phyloP scores from a whole-genome alignment of 2,797 vertebrate genomes.

The Pempheris klunzingeri region DNA sequence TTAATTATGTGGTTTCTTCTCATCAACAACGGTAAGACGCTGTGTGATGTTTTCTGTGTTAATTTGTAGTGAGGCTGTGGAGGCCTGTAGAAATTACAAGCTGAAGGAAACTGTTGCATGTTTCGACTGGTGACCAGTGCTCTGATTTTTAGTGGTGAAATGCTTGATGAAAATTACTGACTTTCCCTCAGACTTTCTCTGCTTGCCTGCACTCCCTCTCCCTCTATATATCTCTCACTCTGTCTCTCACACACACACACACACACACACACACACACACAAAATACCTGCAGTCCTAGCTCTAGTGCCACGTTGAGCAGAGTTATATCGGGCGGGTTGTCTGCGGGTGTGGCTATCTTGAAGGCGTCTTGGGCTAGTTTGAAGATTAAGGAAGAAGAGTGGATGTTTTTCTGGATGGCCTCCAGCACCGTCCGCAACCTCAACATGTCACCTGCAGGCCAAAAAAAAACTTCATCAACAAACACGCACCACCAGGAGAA shows the following conservation, averaged over 20 bases:
- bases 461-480: not conserved
- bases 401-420: constrained; percentile 98
- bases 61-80: constrained; percentile 62
- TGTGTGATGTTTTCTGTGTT: constrained; percentile 69
- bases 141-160: constrained; percentile 38
- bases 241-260: not conserved
- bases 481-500: not conserved
- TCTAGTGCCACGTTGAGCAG: constrained; percentile 97
- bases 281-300: constrained; percentile 93
- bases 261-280: constrained; percentile 1
- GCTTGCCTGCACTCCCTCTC: too few species aligned
- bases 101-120: constrained; percentile 46
- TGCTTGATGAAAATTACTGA: constrained; percentile 48
- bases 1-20: constrained; percentile 68
- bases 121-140: constrained; percentile 46
- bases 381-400: constrained; percentile 98
- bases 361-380: constrained; percentile 98
- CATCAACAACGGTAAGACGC: constrained; percentile 46
- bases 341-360: constrained; percentile 96
- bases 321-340: constrained; percentile 94
- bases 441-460: constrained; percentile 91
- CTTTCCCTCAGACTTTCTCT: constrained; percentile 15
- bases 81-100: constrained; percentile 56
- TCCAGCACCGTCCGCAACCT: constrained; percentile 95
- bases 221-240: not conserved